Conservation (phyloP, 2,797 vertebrate genomes). For the Salmo trutta region DNA sequence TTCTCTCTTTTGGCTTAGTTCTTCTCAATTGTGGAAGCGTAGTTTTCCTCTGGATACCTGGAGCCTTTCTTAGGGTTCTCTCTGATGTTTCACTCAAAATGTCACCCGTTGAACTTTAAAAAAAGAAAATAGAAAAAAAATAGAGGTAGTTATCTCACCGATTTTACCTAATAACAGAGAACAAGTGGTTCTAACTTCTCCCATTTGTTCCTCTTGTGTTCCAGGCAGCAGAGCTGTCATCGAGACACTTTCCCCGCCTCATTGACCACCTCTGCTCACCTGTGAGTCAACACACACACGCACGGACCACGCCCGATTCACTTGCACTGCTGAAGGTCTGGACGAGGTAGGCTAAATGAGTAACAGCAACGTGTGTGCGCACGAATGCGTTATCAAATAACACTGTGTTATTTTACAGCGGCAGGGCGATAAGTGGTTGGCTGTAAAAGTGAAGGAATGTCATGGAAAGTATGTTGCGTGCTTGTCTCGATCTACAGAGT, state of each 20-base stretch:
- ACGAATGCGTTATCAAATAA: neutral
- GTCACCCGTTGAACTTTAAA: no score
- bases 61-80: no score
- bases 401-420: neutral
- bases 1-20: no score
- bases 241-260: neutral
- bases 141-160: neutral
- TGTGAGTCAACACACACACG: neutral
- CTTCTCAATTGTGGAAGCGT: no score
- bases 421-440: neutral
- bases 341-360: constrained; percentile 32
- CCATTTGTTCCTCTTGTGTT: neutral
- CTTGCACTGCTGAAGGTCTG: constrained; percentile 35
- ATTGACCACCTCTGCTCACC: neutral
- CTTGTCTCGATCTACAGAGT: neutral
- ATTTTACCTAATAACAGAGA: no score
- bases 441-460: neutral
- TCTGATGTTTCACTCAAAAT: no score
- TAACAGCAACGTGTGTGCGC: neutral
- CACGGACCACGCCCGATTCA: constrained; percentile 25
- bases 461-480: neutral
- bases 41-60: no score
- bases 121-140: no score
- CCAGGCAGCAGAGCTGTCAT: neutral
- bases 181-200: neutral